phyloP scores from a whole-genome alignment of 2,888 invertebrate species.

The Eupithecia subumbrata region DNA sequence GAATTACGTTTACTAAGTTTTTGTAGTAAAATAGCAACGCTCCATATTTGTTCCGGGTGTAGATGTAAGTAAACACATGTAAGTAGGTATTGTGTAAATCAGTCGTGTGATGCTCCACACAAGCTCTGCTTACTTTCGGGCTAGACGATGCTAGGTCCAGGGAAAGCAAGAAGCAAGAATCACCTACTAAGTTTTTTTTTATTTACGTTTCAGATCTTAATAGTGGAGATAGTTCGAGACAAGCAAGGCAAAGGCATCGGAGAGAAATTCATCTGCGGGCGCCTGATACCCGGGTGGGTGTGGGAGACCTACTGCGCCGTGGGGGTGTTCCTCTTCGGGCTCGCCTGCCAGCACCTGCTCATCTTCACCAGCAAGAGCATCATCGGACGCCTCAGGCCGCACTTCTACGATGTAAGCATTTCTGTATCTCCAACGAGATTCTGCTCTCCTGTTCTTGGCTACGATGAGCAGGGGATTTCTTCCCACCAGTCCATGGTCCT shows the following conservation, averaged over 20 bases:
- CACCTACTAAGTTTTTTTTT: too few species aligned
- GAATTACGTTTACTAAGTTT: too few species aligned
- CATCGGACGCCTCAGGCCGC: slow-evolving; percentile 92
- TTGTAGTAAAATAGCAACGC: too few species aligned
- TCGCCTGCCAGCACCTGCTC: slow-evolving; percentile 88
- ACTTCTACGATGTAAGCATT: slow-evolving; percentile 87
- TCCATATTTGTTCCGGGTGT: neutral
- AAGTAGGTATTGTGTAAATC: too few species aligned
- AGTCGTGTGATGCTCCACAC: neutral
- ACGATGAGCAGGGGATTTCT: neutral
- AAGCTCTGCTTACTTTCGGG: neutral
- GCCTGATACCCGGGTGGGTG: slow-evolving; percentile 85
- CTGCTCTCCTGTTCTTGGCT: slow-evolving; percentile 35
- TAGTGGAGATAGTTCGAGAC: slow-evolving; percentile 63
- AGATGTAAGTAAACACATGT: neutral
- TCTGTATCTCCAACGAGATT: neutral
- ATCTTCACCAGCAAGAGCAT: slow-evolving; percentile 92
- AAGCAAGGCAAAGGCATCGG: slow-evolving; percentile 66
- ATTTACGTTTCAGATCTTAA: slow-evolving; percentile 57
- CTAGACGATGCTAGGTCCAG: neutral
- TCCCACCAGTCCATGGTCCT: too few species aligned
- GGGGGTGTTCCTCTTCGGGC: slow-evolving; percentile 90
- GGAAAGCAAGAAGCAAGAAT: too few species aligned
- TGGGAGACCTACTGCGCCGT: slow-evolving; percentile 86
- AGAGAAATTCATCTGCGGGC: slow-evolving; percentile 71